Evolutionary conservation across 2,797 vertebrate species (phyloP).

Genomic region (Lagocephalus sceleratus): DNA sequence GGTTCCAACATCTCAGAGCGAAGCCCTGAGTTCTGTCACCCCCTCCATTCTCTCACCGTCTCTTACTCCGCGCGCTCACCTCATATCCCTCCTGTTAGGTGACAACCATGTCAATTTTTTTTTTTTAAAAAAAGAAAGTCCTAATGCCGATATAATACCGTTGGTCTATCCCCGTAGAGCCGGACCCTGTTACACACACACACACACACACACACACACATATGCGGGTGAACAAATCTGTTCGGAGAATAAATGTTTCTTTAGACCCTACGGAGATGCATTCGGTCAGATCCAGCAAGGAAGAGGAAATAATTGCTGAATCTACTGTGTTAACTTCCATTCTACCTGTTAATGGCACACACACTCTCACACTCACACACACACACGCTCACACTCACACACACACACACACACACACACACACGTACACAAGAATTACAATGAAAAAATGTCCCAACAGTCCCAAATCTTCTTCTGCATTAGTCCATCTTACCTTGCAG

Average conservation of each 20-base stretch:
- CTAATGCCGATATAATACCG: conserved; percentile 12
- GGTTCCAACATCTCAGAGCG: too few species aligned
- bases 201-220: conserved; percentile 41
- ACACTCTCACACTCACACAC: too few species aligned
- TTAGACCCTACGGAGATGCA: conserved; percentile 33
- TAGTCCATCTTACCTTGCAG: conserved; percentile 67
- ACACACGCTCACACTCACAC: too few species aligned
- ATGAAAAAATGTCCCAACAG: conserved; percentile 6
- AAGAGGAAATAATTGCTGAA: conserved; percentile 30
- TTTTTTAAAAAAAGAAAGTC: too few species aligned
- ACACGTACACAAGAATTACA: too few species aligned
- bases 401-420: too few species aligned
- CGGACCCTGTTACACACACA: conserved; percentile 54
- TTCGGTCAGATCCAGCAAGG: conserved; percentile 12
- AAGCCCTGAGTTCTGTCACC: too few species aligned
- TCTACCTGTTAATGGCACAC: conserved; percentile 66
- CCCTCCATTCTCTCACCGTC: too few species aligned
- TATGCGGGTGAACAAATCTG: conserved; percentile 31
- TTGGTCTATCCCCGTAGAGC: conserved; percentile 53
- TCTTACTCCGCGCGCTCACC: too few species aligned
- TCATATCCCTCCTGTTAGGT: too few species aligned
- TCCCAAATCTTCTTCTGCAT: conserved; percentile 13
- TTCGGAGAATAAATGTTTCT: conserved; percentile 17
- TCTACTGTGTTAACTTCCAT: conserved; percentile 63
- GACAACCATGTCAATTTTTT: too few species aligned